Base-by-base conservation (phyloP, 2,888 invertebrate genomes). In the Masnerella sp. region DNA sequence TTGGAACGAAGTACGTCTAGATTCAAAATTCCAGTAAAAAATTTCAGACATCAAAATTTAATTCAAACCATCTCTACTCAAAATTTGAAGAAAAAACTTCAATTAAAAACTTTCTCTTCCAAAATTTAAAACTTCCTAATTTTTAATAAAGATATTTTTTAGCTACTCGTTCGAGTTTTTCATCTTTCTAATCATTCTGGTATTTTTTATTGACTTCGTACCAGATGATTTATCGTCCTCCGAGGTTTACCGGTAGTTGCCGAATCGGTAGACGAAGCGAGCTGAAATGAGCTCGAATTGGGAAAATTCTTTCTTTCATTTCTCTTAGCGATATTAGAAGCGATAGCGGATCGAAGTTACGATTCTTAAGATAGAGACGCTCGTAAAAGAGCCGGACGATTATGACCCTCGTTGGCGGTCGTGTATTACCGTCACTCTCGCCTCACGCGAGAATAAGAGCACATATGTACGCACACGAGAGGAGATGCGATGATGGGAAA, bases 341-440 rank as follows among this genome's bases (percentile, higher is more conserved):
- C 28, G 38, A 40, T 25, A 40, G 20, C 18, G 25, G 25, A 14
- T 47, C 20, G 5, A 32, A 49, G 58, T 58, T 51, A 58, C 67
- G 67, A 58, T 59, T 30, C 34, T 32, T 47, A 64, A 71, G 70
- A 64, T 42, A 64, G 58, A 52, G 51, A 65, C 32, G 47, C 38
- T 71, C 70, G 51, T 71, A 71, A 71, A 70, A 64, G 58, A 43
- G 34, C 70, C 14, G 40, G 43, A 71, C 70, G 64, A 64, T 58
- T 58, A 71, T 58, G 52, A 64, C 64, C 58, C 64, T 43, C 64
- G 9, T 34, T 58, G 34, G 15, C 25, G 32, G 49, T n/a, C 38
- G 18, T 34, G 42, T 52, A 52, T 52, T 52, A 64, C 52, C 25
- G 43, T 43, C 52, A 64, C 43, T 62, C 40, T 52, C 62, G 43